A percentile compares a stretch with the other conserved stretches of the same genome.
Conservation (phyloP, 1,140 invertebrate genomes). For the Atta texana region DNA sequence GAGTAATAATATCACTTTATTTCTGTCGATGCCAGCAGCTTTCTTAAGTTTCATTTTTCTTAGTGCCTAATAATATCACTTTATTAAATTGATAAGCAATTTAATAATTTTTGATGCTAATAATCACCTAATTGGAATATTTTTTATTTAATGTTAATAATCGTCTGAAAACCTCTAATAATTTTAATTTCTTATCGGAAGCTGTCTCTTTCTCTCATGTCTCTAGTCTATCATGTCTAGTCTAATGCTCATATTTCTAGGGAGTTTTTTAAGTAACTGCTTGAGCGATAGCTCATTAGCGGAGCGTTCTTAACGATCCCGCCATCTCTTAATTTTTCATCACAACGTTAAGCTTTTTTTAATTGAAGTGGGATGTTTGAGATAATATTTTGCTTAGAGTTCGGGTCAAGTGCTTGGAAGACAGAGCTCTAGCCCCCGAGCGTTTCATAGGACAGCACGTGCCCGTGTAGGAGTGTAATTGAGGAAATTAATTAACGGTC, state of each 20-base stretch:
- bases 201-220: neutral
- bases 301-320: neutral
- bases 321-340: conserved; percentile 7
- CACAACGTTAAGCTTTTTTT: conserved; percentile 18
- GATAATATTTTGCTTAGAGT: conserved; percentile 35
- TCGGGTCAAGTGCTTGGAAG: conserved; percentile 43
- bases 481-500: conserved; percentile 76
- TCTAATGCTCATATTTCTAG: neutral
- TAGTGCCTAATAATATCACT: no score
- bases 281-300: neutral
- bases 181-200: neutral
- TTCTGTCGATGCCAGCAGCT: no score
- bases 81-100: no score
- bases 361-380: neutral
- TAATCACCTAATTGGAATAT: no score
- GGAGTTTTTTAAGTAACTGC: neutral
- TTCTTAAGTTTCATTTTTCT: no score
- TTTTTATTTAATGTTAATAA: no score
- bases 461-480: conserved; percentile 61
- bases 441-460: conserved; percentile 2
- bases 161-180: neutral
- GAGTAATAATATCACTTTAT: no score
- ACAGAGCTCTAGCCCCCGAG: neutral
- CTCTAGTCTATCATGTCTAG: conserved; percentile 4
- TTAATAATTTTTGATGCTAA: no score